Conservation (phyloP, 2,797 vertebrate genomes). For the Chiloscyllium punctatum region DNA sequence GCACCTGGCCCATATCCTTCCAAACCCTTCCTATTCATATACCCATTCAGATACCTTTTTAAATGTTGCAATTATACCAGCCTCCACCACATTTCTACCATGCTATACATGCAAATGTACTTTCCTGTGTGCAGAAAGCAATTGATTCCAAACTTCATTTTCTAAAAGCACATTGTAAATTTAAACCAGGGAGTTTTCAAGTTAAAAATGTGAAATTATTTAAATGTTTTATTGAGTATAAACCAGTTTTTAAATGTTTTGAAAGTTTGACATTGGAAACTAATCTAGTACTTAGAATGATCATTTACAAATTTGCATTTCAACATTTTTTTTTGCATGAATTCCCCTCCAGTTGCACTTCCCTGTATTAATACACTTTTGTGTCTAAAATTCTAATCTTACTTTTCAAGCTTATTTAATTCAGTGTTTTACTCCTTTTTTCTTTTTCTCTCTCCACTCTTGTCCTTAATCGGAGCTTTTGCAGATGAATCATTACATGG, state of each 20-base stretch:
- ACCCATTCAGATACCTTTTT: no score
- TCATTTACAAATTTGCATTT: neutral
- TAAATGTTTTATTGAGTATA: neutral
- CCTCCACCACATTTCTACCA: neutral
- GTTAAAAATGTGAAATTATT: neutral
- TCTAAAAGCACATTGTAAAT: neutral
- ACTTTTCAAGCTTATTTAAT: constrained; percentile 26
- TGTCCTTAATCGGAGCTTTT: constrained; percentile 41
- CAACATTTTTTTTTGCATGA: neutral
- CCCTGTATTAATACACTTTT: neutral
- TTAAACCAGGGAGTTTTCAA: neutral
- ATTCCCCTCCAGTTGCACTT: neutral
- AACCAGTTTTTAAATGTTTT: neutral
- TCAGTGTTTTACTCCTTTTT: constrained; percentile 38
- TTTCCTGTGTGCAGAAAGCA: neutral
- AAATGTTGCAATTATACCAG: no score
- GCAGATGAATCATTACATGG: constrained; percentile 59
- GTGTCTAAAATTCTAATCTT: neutral
- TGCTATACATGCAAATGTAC: neutral
- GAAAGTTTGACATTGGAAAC: neutral
- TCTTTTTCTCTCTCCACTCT: constrained; percentile 39
- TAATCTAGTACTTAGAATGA: neutral
- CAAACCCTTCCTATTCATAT: no score
- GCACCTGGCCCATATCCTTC: no score
- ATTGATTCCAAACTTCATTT: neutral